phyloP scores from a whole-genome alignment of 2,888 invertebrate genomes.

The Sarcophaga rosellei region DNA sequence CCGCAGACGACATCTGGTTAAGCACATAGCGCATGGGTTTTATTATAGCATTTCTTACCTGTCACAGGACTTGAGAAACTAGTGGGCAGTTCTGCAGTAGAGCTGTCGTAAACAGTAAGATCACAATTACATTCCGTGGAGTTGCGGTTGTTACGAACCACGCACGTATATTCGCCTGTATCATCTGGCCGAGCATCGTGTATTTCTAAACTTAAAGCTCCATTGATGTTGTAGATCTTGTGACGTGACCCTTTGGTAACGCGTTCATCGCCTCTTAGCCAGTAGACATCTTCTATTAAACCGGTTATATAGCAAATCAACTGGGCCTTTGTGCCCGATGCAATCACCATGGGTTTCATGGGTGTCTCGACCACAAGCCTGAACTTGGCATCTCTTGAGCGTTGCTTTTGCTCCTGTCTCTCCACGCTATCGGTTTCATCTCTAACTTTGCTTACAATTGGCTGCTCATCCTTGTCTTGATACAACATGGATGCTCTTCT shows the following conservation, averaged over 20 bases:
- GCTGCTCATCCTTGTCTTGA: constrained; percentile 2
- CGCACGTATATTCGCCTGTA: constrained; percentile 90
- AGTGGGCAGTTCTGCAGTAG: constrained; percentile 71
- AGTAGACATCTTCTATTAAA: constrained; percentile 86
- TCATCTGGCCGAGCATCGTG: constrained; percentile 86
- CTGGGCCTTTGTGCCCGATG: constrained; percentile 88
- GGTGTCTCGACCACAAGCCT: constrained; percentile 89
- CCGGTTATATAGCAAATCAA: constrained; percentile 90
- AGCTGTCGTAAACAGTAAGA: constrained; percentile 85
- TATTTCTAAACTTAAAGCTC: constrained; percentile 89
- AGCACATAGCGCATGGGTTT: constrained; percentile 2
- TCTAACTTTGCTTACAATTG: constrained; percentile 77
- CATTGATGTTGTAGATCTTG: constrained; percentile 82
- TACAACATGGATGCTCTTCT: constrained; percentile 68
- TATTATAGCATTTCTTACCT: constrained; percentile 73
- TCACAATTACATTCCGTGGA: constrained; percentile 85
- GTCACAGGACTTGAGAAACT: constrained; percentile 76
- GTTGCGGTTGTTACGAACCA: constrained; percentile 88
- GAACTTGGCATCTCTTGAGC: constrained; percentile 83
- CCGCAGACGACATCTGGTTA: neutral
- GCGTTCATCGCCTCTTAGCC: constrained; percentile 87
- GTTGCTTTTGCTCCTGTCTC: constrained; percentile 70
- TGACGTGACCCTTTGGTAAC: constrained; percentile 82
- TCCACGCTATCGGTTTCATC: constrained; percentile 30
- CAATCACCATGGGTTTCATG: constrained; percentile 88